These are phyloP conservation scores for Mimas tiliae DNA, from an alignment of 2,888 invertebrate species.

Conservation along the genomic window DNA sequence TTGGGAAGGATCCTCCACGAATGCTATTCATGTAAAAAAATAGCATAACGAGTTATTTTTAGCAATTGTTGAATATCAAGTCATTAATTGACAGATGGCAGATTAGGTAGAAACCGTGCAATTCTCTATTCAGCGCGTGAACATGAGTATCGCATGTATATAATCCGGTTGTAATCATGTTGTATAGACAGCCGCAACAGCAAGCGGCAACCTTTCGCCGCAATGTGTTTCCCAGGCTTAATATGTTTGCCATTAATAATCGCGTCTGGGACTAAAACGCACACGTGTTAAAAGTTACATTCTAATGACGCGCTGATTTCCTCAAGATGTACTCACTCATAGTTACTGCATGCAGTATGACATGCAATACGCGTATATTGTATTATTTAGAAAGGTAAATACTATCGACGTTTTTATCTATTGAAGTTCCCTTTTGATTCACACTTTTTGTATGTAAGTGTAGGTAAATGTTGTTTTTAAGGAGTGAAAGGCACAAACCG, in stretches of 20 bases:
- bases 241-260: constrained; percentile 23
- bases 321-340: constrained; percentile 15
- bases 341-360: constrained; percentile 17
- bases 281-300: constrained; percentile 21
- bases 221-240: constrained; percentile 20
- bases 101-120: not conserved
- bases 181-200: constrained; percentile 2
- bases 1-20: no score
- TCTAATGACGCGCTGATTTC: constrained; percentile 23
- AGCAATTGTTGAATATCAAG: not conserved
- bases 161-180: not conserved
- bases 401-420: not conserved
- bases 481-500: not conserved
- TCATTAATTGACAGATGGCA: not conserved
- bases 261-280: constrained; percentile 7
- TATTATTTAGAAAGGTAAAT: constrained; percentile 15
- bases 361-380: constrained; percentile 8
- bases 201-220: constrained; percentile 18
- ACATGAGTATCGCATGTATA: constrained; percentile 5
- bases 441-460: not conserved
- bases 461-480: not conserved
- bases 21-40: no score
- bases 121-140: not conserved
- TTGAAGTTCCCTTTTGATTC: not conserved
- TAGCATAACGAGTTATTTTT: no score